Conservation (phyloP, 2,113 vertebrate genomes). For the Syrmaticus mikado region DNA sequence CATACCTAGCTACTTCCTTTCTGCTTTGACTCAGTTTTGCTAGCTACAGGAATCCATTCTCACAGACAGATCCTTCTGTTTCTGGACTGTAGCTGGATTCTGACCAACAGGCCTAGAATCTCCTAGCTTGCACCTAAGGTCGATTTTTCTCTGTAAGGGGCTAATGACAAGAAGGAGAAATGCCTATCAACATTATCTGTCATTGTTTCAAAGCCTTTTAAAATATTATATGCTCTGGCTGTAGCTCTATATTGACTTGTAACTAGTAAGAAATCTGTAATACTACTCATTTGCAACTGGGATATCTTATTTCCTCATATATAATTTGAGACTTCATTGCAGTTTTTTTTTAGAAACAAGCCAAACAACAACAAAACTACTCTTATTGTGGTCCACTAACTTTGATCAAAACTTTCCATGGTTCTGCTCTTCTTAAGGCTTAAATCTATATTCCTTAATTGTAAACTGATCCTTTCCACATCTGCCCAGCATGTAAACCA, state of each 20-base stretch:
- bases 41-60: background rate
- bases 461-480: constrained; percentile 30
- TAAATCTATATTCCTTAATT: background rate
- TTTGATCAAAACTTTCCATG: constrained; percentile 12
- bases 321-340: constrained; percentile 3
- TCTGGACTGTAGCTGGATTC: background rate
- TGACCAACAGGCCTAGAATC: background rate
- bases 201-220: background rate
- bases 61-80: background rate
- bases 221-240: background rate
- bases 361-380: rapidly evolving
- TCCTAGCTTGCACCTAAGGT: background rate
- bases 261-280: background rate
- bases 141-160: background rate
- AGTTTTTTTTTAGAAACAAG: background rate
- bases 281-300: background rate
- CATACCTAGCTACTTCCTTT: background rate
- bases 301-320: background rate
- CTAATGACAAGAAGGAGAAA: background rate
- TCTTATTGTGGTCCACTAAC: background rate
- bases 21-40: background rate
- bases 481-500: constrained; percentile 42
- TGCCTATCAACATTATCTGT: background rate
- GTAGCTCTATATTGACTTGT: background rate
- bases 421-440: background rate